Percentiles rank a stretch among this genome's conserved stretches.
phyloP scores from a whole-genome alignment of 2,113 vertebrate genomes.

The Columba janthina region DNA sequence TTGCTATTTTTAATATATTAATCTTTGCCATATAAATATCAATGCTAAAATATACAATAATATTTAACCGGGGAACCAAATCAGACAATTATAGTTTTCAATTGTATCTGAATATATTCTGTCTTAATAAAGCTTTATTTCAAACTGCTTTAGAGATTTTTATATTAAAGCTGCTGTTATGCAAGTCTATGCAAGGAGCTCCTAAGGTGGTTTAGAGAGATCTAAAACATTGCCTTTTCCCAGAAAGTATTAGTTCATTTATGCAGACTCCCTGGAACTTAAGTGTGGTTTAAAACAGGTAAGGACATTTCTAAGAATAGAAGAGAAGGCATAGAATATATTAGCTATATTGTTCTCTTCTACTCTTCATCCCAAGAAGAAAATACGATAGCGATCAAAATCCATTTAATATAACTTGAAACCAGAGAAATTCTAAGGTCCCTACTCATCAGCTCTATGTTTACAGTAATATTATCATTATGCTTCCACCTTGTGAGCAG shows the following conservation, averaged over 20 bases:
- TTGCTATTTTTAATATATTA: not conserved
- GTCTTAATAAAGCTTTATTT: not conserved
- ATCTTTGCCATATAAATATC: not conserved
- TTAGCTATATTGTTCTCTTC: not conserved
- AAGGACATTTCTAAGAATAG: not conserved
- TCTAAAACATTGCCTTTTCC: not conserved
- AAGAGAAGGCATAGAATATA: not conserved
- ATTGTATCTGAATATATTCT: not conserved
- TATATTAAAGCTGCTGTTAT: not conserved
- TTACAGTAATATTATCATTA: not conserved
- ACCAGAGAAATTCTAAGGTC: not conserved
- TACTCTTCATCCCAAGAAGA: not conserved
- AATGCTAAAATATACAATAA: not conserved
- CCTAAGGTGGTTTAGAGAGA: not conserved
- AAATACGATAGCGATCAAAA: not conserved
- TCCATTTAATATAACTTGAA: not conserved
- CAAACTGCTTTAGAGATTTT: not conserved
- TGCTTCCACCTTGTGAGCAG: not conserved
- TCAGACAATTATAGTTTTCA: not conserved
- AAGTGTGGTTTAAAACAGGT: not conserved
- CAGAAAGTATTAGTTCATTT: not conserved
- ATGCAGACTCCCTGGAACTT: not conserved
- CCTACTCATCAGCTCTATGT: fast-evolving
- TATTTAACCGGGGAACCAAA: not conserved
- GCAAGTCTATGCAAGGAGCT: not conserved